Evolutionary conservation across 2,113 vertebrate genomes (phyloP).

Genomic region (Microcebus jonahi): DNA sequence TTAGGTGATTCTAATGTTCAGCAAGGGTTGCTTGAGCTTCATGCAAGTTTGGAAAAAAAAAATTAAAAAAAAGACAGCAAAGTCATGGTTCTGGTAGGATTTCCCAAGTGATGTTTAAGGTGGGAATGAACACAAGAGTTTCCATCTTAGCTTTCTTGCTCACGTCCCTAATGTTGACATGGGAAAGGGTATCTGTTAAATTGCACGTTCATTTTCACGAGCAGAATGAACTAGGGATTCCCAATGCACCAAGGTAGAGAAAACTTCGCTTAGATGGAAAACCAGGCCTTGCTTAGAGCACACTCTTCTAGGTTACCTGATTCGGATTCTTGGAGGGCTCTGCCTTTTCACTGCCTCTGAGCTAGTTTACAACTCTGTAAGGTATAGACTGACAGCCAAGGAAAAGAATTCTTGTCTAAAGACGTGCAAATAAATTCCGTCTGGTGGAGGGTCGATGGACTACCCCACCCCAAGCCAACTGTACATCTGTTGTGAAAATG

Average conservation of each 20-base stretch:
- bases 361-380: neutral
- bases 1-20: neutral
- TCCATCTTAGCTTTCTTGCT: neutral
- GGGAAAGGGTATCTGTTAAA: neutral
- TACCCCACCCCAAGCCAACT: neutral
- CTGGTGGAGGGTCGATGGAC: neutral
- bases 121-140: neutral
- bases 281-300: neutral
- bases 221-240: neutral
- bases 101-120: neutral
- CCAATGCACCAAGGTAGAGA: too few relatives aligned
- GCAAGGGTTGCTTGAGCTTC: neutral
- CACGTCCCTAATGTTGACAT: neutral
- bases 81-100: neutral
- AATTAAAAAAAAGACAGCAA: neutral
- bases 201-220: neutral
- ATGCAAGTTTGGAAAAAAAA: neutral
- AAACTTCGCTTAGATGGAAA: neutral
- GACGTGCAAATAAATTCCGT: neutral
- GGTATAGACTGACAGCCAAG: neutral
- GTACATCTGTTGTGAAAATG: neutral
- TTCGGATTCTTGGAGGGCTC: neutral
- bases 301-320: neutral
- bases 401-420: neutral
- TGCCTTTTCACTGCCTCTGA: neutral